Evolutionary conservation across 2,797 vertebrate genomes (phyloP), one percentile per base, ranked within the genome.

Genomic region (Tympanoctomys barrerae): DNA sequence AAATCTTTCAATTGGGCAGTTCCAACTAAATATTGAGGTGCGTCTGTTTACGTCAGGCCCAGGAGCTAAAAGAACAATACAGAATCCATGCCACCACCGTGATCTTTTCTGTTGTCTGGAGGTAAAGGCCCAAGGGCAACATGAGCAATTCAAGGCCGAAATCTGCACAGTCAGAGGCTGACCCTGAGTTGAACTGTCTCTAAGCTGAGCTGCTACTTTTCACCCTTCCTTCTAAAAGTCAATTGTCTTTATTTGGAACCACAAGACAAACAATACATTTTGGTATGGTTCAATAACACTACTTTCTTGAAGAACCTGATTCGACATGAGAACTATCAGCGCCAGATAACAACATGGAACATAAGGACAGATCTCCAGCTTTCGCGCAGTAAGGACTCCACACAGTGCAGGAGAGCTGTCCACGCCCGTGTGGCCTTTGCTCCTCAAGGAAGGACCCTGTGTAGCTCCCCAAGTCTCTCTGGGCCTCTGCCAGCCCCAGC

Each of bases 181-280:
- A 83, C 14, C 22, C 68, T 0, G 24, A 77, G 14, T 49, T 84
- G n/a, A 36, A 11, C 46, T 46, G 7, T 18, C 57, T 71, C 26
- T 8, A 71, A 71, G 28, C 12, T n/a, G 14, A 22, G 28, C 78
- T 42, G 75, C 64, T 57, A 24, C n/a, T 49, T 81, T 52, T 66
- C 26, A n/a, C 52, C 33, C 28, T 64, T 49, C 64, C 31, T 46
- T 94, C 92, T 64, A 31, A 49, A 94, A 86, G 82, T 36, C 33
- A 66, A 54, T 36, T 54, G 70, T 75, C 73, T 5, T 70, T 71
- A 14, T 62, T 89, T 24, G 80, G 85, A 95, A 75, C 70, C 64
- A 83, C 62, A 75, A 77, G 46, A 26, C 39, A 49, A 89, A 82
- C 14, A 42, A 42, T 0, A 61, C 21, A 4, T 31, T 64, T 36